Evolutionary conservation across 2,888 invertebrate species (phyloP).

Genomic region (Tipula helvola): DNA sequence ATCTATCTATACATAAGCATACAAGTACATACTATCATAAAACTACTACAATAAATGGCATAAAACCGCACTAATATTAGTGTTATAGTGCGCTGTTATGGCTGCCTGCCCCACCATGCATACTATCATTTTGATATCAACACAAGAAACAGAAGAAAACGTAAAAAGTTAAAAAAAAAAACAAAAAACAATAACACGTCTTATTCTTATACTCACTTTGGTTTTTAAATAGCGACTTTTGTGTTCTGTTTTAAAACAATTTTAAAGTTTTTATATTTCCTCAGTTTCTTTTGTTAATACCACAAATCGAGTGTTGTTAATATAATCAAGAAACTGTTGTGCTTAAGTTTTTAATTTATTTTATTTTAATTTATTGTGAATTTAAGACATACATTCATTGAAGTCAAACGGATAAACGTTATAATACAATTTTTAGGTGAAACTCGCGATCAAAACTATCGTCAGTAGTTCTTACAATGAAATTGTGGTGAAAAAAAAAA

Average conservation of each 20-base stretch:
- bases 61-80: neutral
- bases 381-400: neutral
- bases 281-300: constrained; percentile 4
- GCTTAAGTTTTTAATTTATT: neutral
- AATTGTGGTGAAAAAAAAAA: neutral
- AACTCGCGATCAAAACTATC: neutral
- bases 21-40: neutral
- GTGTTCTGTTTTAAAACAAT: neutral
- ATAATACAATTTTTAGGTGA: neutral
- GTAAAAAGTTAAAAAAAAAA: neutral
- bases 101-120: neutral
- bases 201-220: neutral
- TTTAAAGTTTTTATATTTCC: neutral
- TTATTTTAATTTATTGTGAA: neutral
- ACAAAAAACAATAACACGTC: neutral
- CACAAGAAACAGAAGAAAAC: neutral
- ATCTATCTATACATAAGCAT: neutral
- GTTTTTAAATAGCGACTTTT: neutral
- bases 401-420: neutral
- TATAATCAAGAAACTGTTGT: neutral
- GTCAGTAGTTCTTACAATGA: neutral
- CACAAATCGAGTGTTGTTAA: neutral
- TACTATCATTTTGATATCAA: neutral
- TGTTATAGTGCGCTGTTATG: neutral
- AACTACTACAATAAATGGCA: neutral